These are phyloP conservation scores for Heliothis virescens DNA, from an alignment of 1,140 invertebrate species.

Conservation along the genomic window DNA sequence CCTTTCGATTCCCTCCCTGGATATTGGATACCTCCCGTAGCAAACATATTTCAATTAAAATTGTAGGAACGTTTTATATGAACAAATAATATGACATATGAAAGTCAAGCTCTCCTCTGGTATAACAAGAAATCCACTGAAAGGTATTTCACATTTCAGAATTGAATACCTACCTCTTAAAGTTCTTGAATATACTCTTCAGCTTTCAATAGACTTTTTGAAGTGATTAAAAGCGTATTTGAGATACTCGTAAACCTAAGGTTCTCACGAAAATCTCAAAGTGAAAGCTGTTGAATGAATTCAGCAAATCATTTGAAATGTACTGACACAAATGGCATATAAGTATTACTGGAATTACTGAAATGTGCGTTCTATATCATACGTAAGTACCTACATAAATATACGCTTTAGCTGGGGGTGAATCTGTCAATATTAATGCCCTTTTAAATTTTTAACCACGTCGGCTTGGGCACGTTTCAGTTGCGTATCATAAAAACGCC, in stretches of 20 bases:
- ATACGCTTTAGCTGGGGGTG: constrained; percentile 7
- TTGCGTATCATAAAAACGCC: not conserved
- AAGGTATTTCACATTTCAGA: not conserved
- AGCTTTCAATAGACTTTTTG: constrained; percentile 16
- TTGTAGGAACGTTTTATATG: not conserved
- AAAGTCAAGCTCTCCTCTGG: not conserved
- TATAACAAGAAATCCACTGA: not conserved
- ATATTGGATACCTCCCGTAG: no score
- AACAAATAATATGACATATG: not conserved
- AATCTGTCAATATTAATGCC: constrained; percentile 1
- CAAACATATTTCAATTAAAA: no score
- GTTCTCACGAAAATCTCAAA: not conserved
- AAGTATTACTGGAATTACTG: not conserved
- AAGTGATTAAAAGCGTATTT: constrained; percentile 2
- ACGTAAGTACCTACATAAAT: not conserved
- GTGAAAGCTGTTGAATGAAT: constrained; percentile 4
- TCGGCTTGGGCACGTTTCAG: not conserved
- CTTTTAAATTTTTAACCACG: constrained; percentile 1
- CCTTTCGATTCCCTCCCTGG: no score
- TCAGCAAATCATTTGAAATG: constrained; percentile 16
- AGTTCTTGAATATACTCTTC: constrained; percentile 15
- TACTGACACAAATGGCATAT: not conserved
- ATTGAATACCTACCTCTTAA: not conserved
- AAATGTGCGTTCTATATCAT: not conserved
- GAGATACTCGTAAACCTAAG: not conserved